Evolutionary conservation across 2,888 invertebrate species (phyloP).

Genomic region (Exephanes ischioxanthus): DNA sequence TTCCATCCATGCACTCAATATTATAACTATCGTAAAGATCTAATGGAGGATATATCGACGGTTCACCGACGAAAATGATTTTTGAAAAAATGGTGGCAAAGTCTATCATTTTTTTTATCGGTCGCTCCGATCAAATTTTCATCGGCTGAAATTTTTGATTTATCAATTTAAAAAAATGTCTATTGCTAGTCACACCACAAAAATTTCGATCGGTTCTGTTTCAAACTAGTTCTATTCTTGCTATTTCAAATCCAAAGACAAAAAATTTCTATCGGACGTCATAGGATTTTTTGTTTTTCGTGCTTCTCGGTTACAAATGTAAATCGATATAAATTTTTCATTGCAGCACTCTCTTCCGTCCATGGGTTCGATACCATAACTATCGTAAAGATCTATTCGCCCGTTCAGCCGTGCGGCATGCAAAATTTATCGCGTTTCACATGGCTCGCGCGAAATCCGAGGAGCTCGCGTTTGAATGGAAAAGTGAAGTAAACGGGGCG

Average conservation of each 20-base stretch:
- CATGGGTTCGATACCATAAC: neutral
- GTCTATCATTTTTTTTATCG: neutral
- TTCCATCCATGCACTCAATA: neutral
- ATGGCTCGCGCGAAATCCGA: conserved; percentile 18
- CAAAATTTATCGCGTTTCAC: conserved; percentile 47
- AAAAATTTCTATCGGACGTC: too few relatives aligned
- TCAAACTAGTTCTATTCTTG: too few relatives aligned
- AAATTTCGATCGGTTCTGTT: too few relatives aligned
- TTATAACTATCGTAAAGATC: neutral
- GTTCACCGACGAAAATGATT: too few relatives aligned
- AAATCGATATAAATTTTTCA: neutral
- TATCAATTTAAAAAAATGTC: neutral
- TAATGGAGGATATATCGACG: too few relatives aligned
- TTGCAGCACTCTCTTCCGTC: neutral
- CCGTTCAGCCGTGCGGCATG: neutral
- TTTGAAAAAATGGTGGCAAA: neutral
- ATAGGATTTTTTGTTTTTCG: neutral
- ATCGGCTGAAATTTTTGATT: neutral
- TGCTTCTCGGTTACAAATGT: neutral
- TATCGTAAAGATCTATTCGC: conserved; percentile 18
- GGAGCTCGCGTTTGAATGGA: conserved; percentile 77
- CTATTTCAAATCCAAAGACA: too few relatives aligned
- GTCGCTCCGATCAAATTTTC: neutral
- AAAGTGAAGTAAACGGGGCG: conserved; percentile 80
- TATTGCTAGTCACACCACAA: too few relatives aligned